Base-by-base conservation (phyloP, 2,113 vertebrate species). In the Malurus elegans region DNA sequence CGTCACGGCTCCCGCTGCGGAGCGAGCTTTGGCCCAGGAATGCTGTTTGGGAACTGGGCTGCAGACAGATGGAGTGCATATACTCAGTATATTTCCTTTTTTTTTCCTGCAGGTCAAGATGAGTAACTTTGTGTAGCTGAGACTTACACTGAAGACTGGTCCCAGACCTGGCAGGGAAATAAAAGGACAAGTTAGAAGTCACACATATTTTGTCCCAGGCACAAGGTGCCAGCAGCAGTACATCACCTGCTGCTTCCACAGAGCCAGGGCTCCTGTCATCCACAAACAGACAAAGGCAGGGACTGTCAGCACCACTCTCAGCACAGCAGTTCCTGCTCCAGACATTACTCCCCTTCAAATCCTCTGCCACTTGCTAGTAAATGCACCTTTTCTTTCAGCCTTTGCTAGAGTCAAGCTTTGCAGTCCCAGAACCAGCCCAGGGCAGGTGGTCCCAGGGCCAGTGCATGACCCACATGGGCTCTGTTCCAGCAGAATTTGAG, bases 121-220 rank as follows among this genome's bases (percentile, higher is more conserved):
- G 96, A 97, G 92, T 96, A 86, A 84, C 76, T 86, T 91, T 96
- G 86, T 93, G 83, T 86, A 82, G 97, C 95, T 94, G 97, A 95
- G 95, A 92, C 91, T 99, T 99, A 99, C 95, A 99, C 99, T 42
- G 99, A 99, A 80, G 99, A 99, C 98, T 99, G 99, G 98, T 98
- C 98, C 98, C 98, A 98, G 97, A 98, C 98, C 98, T 98, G 94
- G 64, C 81, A 93, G 67, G 47, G 81, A 90, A 91, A 88, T 32
- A 69, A 60, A 79, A 78, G 7, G 32, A 81, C n/a, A 74, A 78
- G 72, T 94, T 86, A 92, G 14, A 72, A 19, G 64, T 53, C 15
- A 18, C 57, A 53, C 11, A 0, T 38, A 3, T 20, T 62, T 78
- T 75, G 60, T 78, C 53, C 13, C 9, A 25, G 0, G 21, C 47